phyloP scores from a whole-genome alignment of 2,888 invertebrate species.

The Conomelus anceps region DNA sequence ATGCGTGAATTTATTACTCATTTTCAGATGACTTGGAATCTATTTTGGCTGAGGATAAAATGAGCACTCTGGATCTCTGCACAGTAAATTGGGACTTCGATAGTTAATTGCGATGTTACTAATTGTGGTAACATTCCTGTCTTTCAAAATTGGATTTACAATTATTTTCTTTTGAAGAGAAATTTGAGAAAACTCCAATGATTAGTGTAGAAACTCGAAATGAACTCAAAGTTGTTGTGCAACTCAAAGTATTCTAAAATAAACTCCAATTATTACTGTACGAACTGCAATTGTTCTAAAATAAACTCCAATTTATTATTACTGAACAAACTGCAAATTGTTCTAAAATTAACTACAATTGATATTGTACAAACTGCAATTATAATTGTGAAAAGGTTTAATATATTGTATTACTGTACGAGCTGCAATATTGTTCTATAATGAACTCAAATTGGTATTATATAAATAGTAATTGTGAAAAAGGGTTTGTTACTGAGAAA shows the following conservation, averaged over 20 bases:
- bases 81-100: constrained; percentile 62
- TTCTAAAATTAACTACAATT: no score
- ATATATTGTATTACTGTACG: no score
- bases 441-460: no score
- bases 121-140: neutral
- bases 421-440: no score
- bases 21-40: constrained; percentile 56
- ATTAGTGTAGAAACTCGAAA: neutral
- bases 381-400: no score
- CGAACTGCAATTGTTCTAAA: neutral
- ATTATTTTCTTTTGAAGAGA: neutral
- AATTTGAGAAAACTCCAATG: neutral
- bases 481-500: no score
- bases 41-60: constrained; percentile 51
- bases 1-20: no score
- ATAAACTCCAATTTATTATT: no score
- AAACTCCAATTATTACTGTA: neutral
- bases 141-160: neutral
- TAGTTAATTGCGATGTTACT: constrained; percentile 7
- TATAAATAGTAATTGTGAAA: no score
- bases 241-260: neutral
- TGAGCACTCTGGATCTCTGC: constrained; percentile 55
- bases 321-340: no score
- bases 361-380: neutral
- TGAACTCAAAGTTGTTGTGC: no score